Conservation (phyloP, 2,888 invertebrate genomes). For the Pterostichus niger region DNA sequence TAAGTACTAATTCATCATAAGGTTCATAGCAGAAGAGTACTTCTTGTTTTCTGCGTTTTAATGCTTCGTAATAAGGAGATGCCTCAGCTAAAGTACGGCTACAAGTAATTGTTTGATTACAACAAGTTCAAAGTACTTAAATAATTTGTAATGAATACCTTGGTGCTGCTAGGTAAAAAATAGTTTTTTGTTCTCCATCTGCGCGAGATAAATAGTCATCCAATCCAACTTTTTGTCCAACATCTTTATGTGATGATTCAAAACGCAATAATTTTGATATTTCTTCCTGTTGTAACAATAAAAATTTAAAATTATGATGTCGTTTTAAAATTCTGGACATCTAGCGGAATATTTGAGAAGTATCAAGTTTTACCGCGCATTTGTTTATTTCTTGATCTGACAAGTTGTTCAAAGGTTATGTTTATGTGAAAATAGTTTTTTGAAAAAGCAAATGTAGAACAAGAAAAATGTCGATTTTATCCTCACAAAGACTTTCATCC, state of each 20-base stretch:
- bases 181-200: slow-evolving; percentile 88
- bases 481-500: slow-evolving; percentile 19
- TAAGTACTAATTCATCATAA: slow-evolving; percentile 96
- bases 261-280: slow-evolving; percentile 93
- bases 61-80: slow-evolving; percentile 96
- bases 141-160: slow-evolving; percentile 79
- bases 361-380: slow-evolving; percentile 14
- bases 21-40: slow-evolving; percentile 97
- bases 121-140: slow-evolving; percentile 18
- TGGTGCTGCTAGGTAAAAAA: slow-evolving; percentile 96
- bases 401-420: slow-evolving; percentile 29
- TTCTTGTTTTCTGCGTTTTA: slow-evolving; percentile 92
- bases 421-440: background rate
- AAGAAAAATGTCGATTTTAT: slow-evolving; percentile 45
- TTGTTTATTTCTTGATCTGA: background rate
- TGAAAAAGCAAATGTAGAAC: background rate
- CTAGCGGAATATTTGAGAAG: slow-evolving; percentile 9
- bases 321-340: slow-evolving; percentile 3
- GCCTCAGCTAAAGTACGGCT: slow-evolving; percentile 95
- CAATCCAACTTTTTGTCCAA: slow-evolving; percentile 87
- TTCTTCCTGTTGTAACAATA: slow-evolving; percentile 84
- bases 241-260: slow-evolving; percentile 90
- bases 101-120: slow-evolving; percentile 70
- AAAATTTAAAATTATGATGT: background rate
- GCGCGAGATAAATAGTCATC: slow-evolving; percentile 84